Evolutionary conservation across 2,113 vertebrate genomes (phyloP).

Genomic region (Lepus europaeus): DNA sequence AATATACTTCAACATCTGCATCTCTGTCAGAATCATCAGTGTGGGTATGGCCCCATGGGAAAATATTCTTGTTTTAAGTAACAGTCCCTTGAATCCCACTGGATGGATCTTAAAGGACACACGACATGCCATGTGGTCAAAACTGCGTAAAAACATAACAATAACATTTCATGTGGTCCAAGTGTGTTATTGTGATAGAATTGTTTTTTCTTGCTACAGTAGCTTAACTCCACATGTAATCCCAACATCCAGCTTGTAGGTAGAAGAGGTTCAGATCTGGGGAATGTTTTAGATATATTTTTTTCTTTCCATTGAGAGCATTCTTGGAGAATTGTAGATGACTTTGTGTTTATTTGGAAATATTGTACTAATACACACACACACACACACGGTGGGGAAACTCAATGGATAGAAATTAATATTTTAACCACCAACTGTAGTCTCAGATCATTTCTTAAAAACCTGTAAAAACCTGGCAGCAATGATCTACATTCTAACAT

Average conservation of each 20-base stretch:
- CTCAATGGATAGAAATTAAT: not conserved
- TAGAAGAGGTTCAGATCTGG: not conserved
- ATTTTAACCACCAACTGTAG: conserved; percentile 15
- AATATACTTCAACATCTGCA: not conserved
- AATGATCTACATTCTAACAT: conserved; percentile 35
- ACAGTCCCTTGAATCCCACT: not conserved
- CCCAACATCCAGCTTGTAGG: not conserved
- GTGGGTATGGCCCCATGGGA: not conserved
- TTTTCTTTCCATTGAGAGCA: not conserved
- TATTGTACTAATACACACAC: not conserved
- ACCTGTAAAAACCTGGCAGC: not conserved
- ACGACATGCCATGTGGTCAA: not conserved
- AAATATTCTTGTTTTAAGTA: conserved; percentile 23
- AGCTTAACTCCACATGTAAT: not conserved
- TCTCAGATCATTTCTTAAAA: conserved; percentile 23
- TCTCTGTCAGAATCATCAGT: not conserved
- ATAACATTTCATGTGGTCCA: conserved; percentile 6
- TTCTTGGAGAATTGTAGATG: not conserved
- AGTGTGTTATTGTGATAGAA: not conserved
- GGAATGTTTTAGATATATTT: not conserved
- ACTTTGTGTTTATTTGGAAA: not conserved
- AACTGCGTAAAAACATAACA: conserved; percentile 47
- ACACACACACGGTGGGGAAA: not conserved
- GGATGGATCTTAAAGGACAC: not conserved
- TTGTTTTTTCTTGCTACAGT: not conserved